Evolutionary conservation across 2,113 vertebrate species (phyloP), one percentile per base, ranked within the genome.

Genomic region (Pavo muticus): DNA sequence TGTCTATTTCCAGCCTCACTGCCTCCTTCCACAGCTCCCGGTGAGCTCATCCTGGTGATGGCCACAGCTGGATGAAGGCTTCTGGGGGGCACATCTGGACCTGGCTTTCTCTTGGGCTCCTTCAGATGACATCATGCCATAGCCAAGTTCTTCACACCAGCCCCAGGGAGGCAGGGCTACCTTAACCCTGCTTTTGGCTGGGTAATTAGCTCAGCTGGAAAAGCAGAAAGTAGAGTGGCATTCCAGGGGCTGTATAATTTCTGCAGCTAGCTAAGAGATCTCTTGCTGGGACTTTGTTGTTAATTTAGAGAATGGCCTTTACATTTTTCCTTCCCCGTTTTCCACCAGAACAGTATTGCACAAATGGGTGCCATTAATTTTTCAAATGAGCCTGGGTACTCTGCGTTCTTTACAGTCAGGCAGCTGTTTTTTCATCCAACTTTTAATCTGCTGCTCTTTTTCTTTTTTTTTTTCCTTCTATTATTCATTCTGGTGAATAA

Each of bases 281-380:
- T 71, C 96, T 84, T 91, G 88, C 94, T 95, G 92, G 44, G 88
- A 44, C 57, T 71, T 85, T 8, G 50, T 79, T 85, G 71, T 79
- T 91, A 63, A 72, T 94, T 71, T 71, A 80, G 79, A 56, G 29
- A 90, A 70, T 7, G 35, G 57, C 83, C 91, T 76, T 91, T 42
- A 47, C 30, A 3, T 0, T 17, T 56, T 39, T 83, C 42, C 30
- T 83, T 59, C 73, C 19, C 61, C 57, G 6, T 40, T 93, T 84
- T 84, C 27, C 76, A 78, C 73, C 69, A 94, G 83, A 93, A 71
- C 73, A 71, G 40, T 44, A 60, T 84, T 39, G n/a, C 83, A 69
- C 57, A 69, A 77, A 95, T 68, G 77, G 75, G 69, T 95, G 32
- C 72, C 47, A 18, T 90, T 87, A 85, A 90, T 93, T 94, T 94